Evolutionary conservation across 2,888 invertebrate genomes (phyloP).

Genomic region (Acholoe squamosa): DNA sequence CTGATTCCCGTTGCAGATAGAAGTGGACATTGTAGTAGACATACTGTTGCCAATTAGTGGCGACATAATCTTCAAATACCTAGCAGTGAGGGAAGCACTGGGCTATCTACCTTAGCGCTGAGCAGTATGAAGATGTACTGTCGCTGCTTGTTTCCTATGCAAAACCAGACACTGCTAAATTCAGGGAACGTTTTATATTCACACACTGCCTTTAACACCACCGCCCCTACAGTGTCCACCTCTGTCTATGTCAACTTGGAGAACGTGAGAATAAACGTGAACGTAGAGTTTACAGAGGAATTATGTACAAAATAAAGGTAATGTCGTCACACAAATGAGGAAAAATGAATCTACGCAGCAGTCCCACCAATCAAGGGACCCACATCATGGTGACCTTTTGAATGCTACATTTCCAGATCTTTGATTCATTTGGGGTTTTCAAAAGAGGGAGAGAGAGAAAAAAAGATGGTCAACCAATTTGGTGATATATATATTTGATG

Average conservation of each 20-base stretch:
- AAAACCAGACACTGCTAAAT: background rate
- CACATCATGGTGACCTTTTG: conserved; percentile 1
- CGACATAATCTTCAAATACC: background rate
- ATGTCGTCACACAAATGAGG: background rate
- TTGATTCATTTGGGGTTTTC: background rate
- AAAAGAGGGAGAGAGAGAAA: too few species aligned
- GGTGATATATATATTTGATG: conserved; percentile 10
- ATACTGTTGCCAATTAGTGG: background rate
- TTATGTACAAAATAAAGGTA: background rate
- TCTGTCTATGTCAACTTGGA: background rate
- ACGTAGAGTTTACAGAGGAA: background rate
- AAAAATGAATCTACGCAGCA: conserved; percentile 38
- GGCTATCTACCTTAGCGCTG: background rate
- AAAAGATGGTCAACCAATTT: background rate
- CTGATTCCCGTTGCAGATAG: background rate
- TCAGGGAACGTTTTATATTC: conserved; percentile 30
- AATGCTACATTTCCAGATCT: background rate
- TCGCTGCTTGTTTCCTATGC: conserved; percentile 41
- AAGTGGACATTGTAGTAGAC: background rate
- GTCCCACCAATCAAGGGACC: background rate
- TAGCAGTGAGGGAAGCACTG: background rate
- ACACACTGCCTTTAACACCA: conserved; percentile 38
- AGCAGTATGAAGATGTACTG: background rate
- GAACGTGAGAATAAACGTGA: background rate
- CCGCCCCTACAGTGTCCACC: background rate